phyloP scores from a whole-genome alignment of 2,113 vertebrate species.

The Falcunculus frontatus region DNA sequence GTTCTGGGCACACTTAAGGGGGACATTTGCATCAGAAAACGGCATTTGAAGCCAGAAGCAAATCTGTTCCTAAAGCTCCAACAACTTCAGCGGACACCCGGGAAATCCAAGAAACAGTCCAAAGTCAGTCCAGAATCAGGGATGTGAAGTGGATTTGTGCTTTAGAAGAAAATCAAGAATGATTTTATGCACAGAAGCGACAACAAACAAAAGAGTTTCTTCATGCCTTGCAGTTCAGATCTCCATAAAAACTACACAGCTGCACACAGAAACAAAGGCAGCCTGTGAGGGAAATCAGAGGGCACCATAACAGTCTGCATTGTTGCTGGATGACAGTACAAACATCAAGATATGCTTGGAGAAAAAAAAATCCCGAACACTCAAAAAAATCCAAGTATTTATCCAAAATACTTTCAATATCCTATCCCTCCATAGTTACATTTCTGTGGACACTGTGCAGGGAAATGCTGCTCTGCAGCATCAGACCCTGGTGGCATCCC shows the following conservation, averaged over 20 bases:
- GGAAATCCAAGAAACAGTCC: slow-evolving; percentile 31
- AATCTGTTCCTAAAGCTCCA: slow-evolving; percentile 31
- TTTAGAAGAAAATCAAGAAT: slow-evolving; percentile 47
- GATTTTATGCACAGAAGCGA: slow-evolving; percentile 27
- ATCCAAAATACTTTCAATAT: neutral
- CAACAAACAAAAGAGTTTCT: slow-evolving; percentile 46
- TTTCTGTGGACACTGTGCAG: neutral
- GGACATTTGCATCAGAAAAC: neutral
- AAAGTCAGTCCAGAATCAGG: neutral
- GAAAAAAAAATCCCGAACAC: neutral
- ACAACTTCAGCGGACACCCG: neutral
- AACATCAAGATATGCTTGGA: neutral
- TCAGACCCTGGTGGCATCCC: neutral
- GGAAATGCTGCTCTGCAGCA: neutral
- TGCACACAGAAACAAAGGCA: neutral
- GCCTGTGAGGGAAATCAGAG: slow-evolving; percentile 15
- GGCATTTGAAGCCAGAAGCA: neutral
- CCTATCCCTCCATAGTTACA: too few relatives aligned
- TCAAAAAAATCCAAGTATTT: neutral
- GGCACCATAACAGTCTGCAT: slow-evolving; percentile 27
- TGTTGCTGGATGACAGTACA: neutral
- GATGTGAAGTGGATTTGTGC: slow-evolving; percentile 33
- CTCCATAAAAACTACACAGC: slow-evolving; percentile 50
- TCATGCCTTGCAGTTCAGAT: slow-evolving; percentile 21
- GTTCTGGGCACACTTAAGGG: neutral